Percentiles rank a stretch among this genome's conserved stretches.
Conservation (phyloP, 1,140 invertebrate species). For the Drosophila sp. region DNA sequence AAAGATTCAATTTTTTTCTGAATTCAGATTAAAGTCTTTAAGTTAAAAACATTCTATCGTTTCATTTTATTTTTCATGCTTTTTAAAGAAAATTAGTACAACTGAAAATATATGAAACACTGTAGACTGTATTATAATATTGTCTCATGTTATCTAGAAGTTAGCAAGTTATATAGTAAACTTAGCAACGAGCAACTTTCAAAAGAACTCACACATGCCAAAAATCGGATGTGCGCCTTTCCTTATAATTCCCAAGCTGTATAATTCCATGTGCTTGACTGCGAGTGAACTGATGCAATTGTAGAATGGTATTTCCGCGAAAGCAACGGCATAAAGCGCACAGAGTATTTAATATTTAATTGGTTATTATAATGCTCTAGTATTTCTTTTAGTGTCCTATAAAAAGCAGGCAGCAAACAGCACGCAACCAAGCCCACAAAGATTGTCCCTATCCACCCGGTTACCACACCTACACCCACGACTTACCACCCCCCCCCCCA, state of each 20-base stretch:
- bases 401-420: constrained; percentile 66
- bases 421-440: constrained; percentile 45
- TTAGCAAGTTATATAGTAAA: no score
- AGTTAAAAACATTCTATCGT: no score
- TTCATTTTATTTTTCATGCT: no score
- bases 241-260: background rate
- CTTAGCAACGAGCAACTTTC: no score
- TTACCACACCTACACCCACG: constrained; percentile 45
- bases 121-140: no score
- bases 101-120: no score
- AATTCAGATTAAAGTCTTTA: no score
- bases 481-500: constrained; percentile 9
- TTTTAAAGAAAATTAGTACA: no score
- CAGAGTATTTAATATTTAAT: constrained; percentile 47
- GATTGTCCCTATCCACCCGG: constrained; percentile 27
- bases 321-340: constrained; percentile 26
- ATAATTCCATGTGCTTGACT: constrained; percentile 3
- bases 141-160: no score
- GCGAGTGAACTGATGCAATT: constrained; percentile 4
- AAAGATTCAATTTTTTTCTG: no score
- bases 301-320: constrained; percentile 15
- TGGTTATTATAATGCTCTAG: constrained; percentile 46
- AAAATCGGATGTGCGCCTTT: background rate
- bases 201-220: background rate
- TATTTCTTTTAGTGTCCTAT: constrained; percentile 67